phyloP scores from a whole-genome alignment of 2,113 vertebrate genomes.

The Puma concolor region DNA sequence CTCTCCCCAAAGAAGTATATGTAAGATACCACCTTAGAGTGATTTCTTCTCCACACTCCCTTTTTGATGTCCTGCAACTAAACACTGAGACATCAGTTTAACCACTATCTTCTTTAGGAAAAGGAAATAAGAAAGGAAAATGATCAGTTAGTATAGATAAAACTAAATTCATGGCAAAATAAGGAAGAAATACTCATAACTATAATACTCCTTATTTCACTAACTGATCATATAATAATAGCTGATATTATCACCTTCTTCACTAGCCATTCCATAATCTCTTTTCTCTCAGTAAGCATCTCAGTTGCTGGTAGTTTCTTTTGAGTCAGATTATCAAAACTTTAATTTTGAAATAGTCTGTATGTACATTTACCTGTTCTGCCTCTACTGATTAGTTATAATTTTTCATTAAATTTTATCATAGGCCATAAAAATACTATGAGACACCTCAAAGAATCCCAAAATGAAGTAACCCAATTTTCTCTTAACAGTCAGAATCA shows the following conservation, averaged over 20 bases:
- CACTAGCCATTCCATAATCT: not conserved
- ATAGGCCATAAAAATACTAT: not conserved
- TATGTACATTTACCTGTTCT: not conserved
- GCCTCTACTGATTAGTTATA: not conserved
- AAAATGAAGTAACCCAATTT: not conserved
- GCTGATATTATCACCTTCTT: not conserved
- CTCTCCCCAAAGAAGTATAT: not conserved
- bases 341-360: not conserved
- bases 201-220: not conserved
- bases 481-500: not conserved
- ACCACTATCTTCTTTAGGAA: not conserved
- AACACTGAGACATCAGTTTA: not conserved
- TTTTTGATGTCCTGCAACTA: not conserved
- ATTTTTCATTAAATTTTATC: conserved; percentile 10
- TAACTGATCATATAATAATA: not conserved
- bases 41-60: not conserved
- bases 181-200: not conserved
- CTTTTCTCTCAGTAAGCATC: not conserved
- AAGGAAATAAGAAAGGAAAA: not conserved
- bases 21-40: not conserved
- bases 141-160: not conserved
- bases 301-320: not conserved
- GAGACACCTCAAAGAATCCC: not conserved
- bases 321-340: not conserved
- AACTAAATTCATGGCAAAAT: not conserved